Conservation (phyloP, 2,888 invertebrate species). For the Scaptomyza tumidula region DNA sequence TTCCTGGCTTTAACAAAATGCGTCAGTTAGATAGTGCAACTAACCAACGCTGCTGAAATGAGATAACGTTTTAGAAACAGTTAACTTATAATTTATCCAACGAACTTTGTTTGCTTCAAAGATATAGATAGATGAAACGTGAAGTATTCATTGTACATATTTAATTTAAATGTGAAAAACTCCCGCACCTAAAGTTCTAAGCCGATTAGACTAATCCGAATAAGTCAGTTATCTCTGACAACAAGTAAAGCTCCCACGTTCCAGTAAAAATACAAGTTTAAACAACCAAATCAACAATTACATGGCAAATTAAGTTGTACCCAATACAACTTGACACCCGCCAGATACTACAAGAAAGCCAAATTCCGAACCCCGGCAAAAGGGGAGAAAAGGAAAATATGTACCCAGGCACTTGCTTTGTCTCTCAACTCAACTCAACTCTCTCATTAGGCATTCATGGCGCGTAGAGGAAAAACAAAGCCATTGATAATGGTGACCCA, state of each 20-base stretch:
- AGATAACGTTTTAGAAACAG: no score
- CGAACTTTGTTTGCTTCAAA: no score
- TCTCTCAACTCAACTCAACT: neutral
- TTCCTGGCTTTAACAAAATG: neutral
- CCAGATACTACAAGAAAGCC: slow-evolving; percentile 17
- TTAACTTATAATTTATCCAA: no score
- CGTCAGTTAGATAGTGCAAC: neutral
- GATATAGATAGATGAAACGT: no score
- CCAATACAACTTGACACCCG: slow-evolving; percentile 49
- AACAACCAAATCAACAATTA: slow-evolving; percentile 62
- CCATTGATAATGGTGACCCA: slow-evolving; percentile 63
- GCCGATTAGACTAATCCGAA: slow-evolving; percentile 34
- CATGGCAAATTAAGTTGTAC: slow-evolving; percentile 59
- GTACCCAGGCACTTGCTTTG: slow-evolving; percentile 21
- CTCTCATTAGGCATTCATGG: slow-evolving; percentile 70
- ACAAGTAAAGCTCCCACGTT: slow-evolving; percentile 73
- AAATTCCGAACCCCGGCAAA: slow-evolving; percentile 32
- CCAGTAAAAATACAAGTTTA: slow-evolving; percentile 65
- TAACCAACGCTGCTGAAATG: neutral
- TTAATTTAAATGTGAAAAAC: slow-evolving; percentile 2
- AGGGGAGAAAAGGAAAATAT: slow-evolving; percentile 22
- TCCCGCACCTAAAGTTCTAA: slow-evolving; percentile 20
- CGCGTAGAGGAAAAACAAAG: slow-evolving; percentile 60
- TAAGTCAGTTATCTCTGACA: slow-evolving; percentile 46
- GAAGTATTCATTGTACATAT: neutral